Base-by-base conservation (phyloP, 2,888 invertebrate species). In the Eupithecia tripunctaria region DNA sequence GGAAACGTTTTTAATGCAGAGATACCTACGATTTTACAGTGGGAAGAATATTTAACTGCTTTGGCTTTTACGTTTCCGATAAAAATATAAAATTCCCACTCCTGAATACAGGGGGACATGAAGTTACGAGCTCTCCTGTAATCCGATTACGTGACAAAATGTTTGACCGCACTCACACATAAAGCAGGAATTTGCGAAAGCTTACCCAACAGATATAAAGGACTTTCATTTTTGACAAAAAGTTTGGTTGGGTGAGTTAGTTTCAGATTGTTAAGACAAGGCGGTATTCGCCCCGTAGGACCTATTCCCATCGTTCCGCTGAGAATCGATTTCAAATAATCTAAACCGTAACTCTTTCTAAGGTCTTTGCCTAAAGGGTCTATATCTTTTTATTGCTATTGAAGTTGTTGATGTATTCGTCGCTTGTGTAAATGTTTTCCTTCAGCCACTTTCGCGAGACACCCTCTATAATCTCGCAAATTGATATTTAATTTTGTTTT, bases 61-160 rank as follows among this genome's bases (percentile, higher is more conserved):
- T 68, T 68, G 12, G 71, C 75, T 71, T 75, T 73, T 72, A 74
- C 63, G 69, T 70, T 67, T 75, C 67, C 71, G 68, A 76, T 80
- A 84, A 82, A 81, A 72, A 76, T 70, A 79, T 68, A 77, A 81
- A 74, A 75, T 68, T 72, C 59, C 65, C 66, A 72, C 76, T 78
- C 78, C 77, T 78, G 79, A 81, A 82, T 82, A 81, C 80, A 78
- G 80, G 79, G 76, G 75, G 73, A 81, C 81, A 80, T 78, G 77
- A 79, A 83, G 83, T 84, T 85, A 82, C 77, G 81, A 82, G 81
- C 80, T 82, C 71, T 82, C 78, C 79, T 81, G 84, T 89, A 89
- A 90, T 90, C 86, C 84, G 85, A 88, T 89, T 89, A 88, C 82
- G 82, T 82, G 84, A 86, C 85, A 86, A 88, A 90, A 88, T 87